Conservation (phyloP, 2,113 vertebrate species). For the Entosphenus tridentatus region DNA sequence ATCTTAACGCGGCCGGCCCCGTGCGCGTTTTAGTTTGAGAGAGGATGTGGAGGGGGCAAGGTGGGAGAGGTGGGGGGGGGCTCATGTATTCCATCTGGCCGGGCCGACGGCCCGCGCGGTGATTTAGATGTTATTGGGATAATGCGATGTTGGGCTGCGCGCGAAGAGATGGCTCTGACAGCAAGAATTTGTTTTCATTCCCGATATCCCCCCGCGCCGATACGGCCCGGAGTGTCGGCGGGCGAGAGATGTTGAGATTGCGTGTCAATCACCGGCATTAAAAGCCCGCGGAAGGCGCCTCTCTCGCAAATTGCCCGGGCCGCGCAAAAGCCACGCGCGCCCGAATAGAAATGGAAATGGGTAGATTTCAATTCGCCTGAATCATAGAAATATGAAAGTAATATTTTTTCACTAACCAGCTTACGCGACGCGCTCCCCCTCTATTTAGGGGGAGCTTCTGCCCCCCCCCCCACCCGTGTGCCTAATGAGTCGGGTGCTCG, state of each 20-base stretch:
- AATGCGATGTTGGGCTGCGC: not conserved
- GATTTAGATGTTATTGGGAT: slow-evolving; percentile 5
- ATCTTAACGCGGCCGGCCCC: no score
- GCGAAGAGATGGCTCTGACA: slow-evolving; percentile 4
- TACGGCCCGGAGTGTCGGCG: not conserved
- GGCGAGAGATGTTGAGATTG: not conserved
- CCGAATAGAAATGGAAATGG: slow-evolving; percentile 1
- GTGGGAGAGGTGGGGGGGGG: no score
- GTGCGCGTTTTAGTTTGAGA: no score
- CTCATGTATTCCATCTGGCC: no score
- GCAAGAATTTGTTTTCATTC: slow-evolving; percentile 5
- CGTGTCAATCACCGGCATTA: slow-evolving; percentile 5
- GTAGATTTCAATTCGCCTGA: slow-evolving; percentile 2
- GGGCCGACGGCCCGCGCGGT: not conserved
- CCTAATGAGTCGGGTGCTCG: not conserved
- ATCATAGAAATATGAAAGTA: slow-evolving; percentile 2
- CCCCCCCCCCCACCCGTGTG: no score
- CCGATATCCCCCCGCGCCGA: not conserved
- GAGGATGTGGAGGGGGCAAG: no score
- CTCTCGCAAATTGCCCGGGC: not conserved
- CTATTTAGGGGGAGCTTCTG: no score
- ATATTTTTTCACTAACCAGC: not conserved
- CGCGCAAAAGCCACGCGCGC: not conserved
- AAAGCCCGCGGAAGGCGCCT: not conserved
- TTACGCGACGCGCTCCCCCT: no score